A percentile compares a stretch with the other conserved stretches of the same genome.
Evolutionary conservation across 1,140 invertebrate genomes (phyloP).

Genomic region (Notospermus geniculatus): DNA sequence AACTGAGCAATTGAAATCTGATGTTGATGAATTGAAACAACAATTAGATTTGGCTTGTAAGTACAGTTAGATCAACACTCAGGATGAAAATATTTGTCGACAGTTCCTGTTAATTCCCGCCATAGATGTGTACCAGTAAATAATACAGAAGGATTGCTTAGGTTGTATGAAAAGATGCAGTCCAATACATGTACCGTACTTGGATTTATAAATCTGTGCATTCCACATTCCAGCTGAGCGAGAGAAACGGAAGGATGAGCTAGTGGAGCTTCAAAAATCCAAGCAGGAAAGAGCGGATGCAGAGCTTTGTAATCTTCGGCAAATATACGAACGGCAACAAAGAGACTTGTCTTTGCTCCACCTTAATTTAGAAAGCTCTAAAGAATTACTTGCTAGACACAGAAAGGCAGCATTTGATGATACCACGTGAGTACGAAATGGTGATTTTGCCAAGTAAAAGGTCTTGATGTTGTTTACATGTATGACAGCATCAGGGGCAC

Average conservation of each 20-base stretch:
- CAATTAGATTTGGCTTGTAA: slow-evolving; percentile 15
- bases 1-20: slow-evolving; percentile 10
- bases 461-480: too few species aligned
- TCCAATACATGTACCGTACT: too few species aligned
- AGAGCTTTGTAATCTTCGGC: slow-evolving; percentile 17
- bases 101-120: too few species aligned
- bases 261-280: slow-evolving; percentile 21
- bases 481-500: too few species aligned
- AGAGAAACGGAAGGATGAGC: slow-evolving; percentile 27
- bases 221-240: slow-evolving; percentile 21
- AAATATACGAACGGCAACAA: slow-evolving; percentile 33
- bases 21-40: slow-evolving; percentile 15
- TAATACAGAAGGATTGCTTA: too few species aligned
- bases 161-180: too few species aligned
- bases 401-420: neutral
- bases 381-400: slow-evolving; percentile 20
- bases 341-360: slow-evolving; percentile 29
- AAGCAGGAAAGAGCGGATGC: slow-evolving; percentile 26
- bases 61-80: too few species aligned
- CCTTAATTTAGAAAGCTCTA: slow-evolving; percentile 28
- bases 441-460: too few species aligned
- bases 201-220: neutral
- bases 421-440: too few species aligned
- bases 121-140: too few species aligned
- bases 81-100: neutral